Conservation (phyloP, 2,797 vertebrate genomes). For the Ctenopoma multispine region DNA sequence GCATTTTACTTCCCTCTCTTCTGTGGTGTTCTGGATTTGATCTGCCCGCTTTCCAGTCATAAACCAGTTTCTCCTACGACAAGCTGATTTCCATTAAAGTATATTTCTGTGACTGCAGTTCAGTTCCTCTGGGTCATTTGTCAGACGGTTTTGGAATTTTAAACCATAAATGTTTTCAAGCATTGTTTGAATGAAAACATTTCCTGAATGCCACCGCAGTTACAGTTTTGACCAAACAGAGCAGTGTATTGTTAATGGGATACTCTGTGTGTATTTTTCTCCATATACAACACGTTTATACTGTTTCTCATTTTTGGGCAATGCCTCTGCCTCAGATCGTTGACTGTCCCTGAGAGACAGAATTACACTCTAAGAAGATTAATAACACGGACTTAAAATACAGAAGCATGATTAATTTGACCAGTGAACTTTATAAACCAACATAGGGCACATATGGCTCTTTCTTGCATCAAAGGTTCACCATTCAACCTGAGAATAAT, state of each 20-base stretch:
- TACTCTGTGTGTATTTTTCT: neutral
- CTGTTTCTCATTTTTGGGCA: neutral
- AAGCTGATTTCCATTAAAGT: slow-evolving; percentile 14
- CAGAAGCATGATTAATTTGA: neutral
- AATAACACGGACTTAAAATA: neutral
- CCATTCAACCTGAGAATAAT: neutral
- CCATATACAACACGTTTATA: neutral
- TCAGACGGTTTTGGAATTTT: slow-evolving; percentile 48
- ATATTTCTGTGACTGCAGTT: slow-evolving; percentile 17
- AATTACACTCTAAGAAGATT: neutral
- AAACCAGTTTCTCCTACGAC: slow-evolving; percentile 9
- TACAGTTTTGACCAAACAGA: neutral
- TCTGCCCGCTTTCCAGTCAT: slow-evolving; percentile 27
- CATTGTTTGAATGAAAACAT: slow-evolving; percentile 20
- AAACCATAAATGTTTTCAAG: neutral
- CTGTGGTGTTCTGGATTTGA: neutral
- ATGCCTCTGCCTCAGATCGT: neutral
- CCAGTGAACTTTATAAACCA: neutral
- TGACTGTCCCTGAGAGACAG: neutral
- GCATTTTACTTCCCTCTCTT: neutral
- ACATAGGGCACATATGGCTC: neutral
- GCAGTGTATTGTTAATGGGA: slow-evolving; percentile 10
- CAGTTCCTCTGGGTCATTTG: slow-evolving; percentile 29
- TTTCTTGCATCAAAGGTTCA: neutral
- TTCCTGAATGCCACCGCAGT: slow-evolving; percentile 1